phyloP scores from a whole-genome alignment of 2,797 vertebrate genomes.

The Enteromius trimaculatus region DNA sequence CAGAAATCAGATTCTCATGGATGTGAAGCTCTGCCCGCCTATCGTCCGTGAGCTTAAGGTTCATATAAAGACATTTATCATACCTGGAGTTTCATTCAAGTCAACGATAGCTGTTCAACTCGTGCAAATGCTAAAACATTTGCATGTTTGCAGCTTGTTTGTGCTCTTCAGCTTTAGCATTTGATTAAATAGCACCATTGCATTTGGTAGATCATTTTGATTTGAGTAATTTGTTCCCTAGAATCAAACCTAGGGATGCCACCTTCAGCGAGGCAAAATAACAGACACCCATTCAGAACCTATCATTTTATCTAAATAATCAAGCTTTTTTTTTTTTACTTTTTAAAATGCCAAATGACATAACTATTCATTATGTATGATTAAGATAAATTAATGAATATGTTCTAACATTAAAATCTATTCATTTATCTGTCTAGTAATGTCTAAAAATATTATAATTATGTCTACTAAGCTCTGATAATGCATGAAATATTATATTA shows the following conservation, averaged over 20 bases:
- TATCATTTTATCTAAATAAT: no score
- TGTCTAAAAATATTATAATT: no score
- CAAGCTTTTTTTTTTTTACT: no score
- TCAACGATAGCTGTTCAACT: neutral
- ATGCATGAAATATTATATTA: no score
- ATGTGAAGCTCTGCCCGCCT: neutral
- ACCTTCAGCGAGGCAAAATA: no score
- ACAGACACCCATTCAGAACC: no score
- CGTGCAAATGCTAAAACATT: neutral
- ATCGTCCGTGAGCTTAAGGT: neutral
- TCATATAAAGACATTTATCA: neutral
- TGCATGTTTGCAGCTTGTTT: neutral
- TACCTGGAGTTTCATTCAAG: neutral
- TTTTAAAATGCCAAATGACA: no score
- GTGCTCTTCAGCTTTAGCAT: neutral
- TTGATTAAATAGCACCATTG: neutral
- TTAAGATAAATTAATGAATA: no score
- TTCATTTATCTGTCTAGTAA: no score
- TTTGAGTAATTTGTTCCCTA: neutral
- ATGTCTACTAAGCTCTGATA: no score
- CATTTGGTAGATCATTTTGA: neutral
- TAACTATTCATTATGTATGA: no score
- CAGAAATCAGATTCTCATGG: conserved; percentile 41
- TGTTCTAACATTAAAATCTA: no score
- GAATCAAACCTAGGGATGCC: neutral